These are phyloP conservation scores for Chymomyza caudatula DNA, from an alignment of 2,888 invertebrate genomes.

Conservation along the genomic window DNA sequence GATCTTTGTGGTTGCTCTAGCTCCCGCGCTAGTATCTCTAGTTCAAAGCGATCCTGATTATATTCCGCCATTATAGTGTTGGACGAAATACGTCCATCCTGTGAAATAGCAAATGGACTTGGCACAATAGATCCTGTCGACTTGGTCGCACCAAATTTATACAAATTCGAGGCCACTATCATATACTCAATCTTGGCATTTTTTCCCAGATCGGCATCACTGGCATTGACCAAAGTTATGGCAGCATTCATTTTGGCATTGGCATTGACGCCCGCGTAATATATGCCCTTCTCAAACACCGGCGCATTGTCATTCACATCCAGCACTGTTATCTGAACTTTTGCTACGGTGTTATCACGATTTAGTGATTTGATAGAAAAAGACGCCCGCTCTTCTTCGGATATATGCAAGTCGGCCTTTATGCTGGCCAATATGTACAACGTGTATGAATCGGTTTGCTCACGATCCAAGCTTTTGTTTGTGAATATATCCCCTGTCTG, in stretches of 20 bases:
- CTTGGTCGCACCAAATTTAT: constrained; percentile 86
- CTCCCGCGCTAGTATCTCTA: constrained; percentile 91
- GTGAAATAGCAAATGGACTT: constrained; percentile 84
- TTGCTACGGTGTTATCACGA: constrained; percentile 84
- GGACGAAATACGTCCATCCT: constrained; percentile 80
- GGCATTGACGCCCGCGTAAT: constrained; percentile 84
- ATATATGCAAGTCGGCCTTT: constrained; percentile 85
- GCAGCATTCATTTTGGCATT: constrained; percentile 87
- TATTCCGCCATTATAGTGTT: constrained; percentile 92
- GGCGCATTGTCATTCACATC: constrained; percentile 94
- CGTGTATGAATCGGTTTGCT: constrained; percentile 85
- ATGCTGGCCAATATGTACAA: constrained; percentile 91
- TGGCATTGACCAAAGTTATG: constrained; percentile 86
- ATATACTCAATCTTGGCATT: constrained; percentile 91
- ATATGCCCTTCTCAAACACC: constrained; percentile 81
- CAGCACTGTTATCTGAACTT: constrained; percentile 84
- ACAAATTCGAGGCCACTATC: constrained; percentile 89
- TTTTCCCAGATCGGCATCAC: constrained; percentile 89
- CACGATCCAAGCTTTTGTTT: constrained; percentile 88
- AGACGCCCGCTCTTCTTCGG: constrained; percentile 78
- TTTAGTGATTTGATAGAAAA: constrained; percentile 78
- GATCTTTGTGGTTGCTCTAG: constrained; percentile 87
- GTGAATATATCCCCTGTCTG: constrained; percentile 89
- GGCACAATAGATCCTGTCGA: constrained; percentile 90
- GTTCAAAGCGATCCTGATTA: constrained; percentile 90